Conservation (phyloP, 2,888 invertebrate species). For the Adela reaumurella region DNA sequence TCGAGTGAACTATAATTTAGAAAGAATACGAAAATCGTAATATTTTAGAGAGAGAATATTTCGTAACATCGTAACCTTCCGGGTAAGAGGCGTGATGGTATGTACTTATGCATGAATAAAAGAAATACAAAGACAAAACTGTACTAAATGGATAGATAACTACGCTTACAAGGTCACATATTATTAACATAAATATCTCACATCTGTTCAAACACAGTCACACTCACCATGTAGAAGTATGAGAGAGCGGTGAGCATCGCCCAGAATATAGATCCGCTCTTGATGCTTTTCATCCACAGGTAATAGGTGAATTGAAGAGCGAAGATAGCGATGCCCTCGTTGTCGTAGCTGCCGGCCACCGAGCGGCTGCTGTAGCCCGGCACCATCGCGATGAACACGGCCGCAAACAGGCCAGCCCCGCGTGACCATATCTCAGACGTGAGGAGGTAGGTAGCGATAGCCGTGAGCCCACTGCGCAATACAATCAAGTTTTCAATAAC, state of each 20-base stretch:
- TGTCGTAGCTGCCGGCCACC: constrained; percentile 99
- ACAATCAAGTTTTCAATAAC: constrained; percentile 4
- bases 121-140: too few relatives aligned
- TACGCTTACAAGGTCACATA: too few relatives aligned
- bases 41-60: too few relatives aligned
- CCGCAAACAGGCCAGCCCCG: constrained; percentile 96
- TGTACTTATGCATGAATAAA: too few relatives aligned
- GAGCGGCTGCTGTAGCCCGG: constrained; percentile 99
- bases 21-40: too few relatives aligned
- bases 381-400: constrained; percentile 97
- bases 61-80: too few relatives aligned
- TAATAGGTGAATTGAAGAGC: constrained; percentile 98
- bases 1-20: too few relatives aligned
- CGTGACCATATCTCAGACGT: constrained; percentile 97
- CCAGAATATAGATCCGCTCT: constrained; percentile 98
- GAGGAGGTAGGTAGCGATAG: constrained; percentile 94
- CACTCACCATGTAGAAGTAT: constrained; percentile 96
- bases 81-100: too few relatives aligned
- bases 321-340: constrained; percentile 99
- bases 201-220: too few relatives aligned
- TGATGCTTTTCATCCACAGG: constrained; percentile 96
- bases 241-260: constrained; percentile 89
- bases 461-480: constrained; percentile 85
- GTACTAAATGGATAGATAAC: too few relatives aligned
- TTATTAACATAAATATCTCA: not conserved